phyloP scores from a whole-genome alignment of 2,113 vertebrate species.

The Tinamus guttatus region DNA sequence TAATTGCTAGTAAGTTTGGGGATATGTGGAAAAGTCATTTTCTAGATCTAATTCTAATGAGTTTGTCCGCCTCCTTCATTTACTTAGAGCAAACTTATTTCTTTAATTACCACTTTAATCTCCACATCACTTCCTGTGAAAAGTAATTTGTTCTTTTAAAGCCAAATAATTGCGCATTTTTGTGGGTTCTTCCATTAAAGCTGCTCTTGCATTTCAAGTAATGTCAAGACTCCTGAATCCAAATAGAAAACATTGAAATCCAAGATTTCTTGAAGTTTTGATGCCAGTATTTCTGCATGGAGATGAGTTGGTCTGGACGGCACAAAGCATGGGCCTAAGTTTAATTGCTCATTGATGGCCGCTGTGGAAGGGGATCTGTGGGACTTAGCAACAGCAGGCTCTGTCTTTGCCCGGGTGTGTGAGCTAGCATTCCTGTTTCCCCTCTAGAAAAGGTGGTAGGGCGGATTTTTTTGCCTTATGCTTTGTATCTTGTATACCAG shows the following conservation, averaged over 20 bases:
- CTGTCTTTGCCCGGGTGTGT: neutral
- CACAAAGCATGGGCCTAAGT: neutral
- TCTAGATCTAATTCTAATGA: neutral
- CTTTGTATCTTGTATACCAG: neutral
- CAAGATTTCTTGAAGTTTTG: neutral
- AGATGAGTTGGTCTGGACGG: neutral
- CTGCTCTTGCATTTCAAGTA: neutral
- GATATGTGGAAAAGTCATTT: neutral
- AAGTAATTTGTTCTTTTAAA: neutral
- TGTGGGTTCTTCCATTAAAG: neutral
- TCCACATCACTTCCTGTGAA: neutral
- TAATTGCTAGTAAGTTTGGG: neutral
- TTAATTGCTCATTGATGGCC: neutral
- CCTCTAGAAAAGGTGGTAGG: neutral
- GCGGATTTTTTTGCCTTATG: neutral
- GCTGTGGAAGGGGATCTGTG: neutral
- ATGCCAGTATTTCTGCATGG: neutral
- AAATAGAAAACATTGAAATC: neutral
- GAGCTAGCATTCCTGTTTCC: neutral
- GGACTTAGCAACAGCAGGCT: neutral
- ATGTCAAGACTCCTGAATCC: neutral
- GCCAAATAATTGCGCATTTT: neutral
- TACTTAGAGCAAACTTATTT: conserved; percentile 18
- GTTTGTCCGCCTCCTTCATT: neutral
- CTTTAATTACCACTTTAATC: conserved; percentile 3